A percentile compares a stretch with the other conserved stretches of the same genome.
Evolutionary conservation across 2,113 vertebrate species (phyloP).

Genomic region (Dermatemys mawii): DNA sequence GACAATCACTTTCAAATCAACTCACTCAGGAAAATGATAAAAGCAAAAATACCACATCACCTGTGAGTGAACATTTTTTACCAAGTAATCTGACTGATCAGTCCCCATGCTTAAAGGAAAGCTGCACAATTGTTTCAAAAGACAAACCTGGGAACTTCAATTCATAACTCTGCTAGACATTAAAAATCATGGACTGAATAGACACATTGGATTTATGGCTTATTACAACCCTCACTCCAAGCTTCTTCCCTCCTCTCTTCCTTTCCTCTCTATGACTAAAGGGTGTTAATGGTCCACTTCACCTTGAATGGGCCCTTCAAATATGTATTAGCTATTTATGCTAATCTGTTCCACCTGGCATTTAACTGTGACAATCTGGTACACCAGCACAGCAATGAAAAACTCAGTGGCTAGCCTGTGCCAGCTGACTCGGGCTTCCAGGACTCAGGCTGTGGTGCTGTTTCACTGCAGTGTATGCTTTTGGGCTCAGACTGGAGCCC

Average conservation of each 20-base stretch:
- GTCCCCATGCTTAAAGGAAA: not conserved
- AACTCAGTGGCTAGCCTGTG: not conserved
- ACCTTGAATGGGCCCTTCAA: not conserved
- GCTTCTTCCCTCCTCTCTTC: not conserved
- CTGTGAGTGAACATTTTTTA: not conserved
- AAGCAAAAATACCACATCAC: not conserved
- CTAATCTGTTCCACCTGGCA: not conserved
- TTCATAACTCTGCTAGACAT: not conserved
- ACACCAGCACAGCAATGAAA: not conserved
- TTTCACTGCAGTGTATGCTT: not conserved
- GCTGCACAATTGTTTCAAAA: not conserved
- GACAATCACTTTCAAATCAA: not conserved
- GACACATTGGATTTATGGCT: not conserved
- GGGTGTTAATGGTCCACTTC: not conserved
- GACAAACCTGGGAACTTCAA: not conserved
- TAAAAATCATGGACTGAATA: not conserved
- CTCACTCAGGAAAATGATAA: not conserved
- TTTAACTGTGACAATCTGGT: not conserved
- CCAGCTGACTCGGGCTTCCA: not conserved
- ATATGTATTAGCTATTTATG: not conserved
- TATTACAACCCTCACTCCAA: not conserved
- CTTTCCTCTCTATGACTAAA: not conserved
- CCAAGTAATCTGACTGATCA: not conserved
- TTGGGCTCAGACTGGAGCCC: not conserved
- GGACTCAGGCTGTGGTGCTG: no score